phyloP scores from a whole-genome alignment of 2,888 invertebrate genomes.

The Thelaira solivaga region DNA sequence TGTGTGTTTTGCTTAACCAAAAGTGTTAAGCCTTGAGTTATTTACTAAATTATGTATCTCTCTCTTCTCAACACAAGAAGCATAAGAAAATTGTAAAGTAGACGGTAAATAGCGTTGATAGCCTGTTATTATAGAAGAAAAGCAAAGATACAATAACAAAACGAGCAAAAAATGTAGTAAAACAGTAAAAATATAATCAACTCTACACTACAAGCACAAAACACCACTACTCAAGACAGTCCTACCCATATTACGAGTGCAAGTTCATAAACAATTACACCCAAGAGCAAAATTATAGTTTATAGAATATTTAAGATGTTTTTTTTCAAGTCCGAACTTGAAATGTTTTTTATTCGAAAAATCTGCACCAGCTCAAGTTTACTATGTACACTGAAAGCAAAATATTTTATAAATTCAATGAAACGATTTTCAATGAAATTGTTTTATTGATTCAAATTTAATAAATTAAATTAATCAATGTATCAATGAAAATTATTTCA shows the following conservation, averaged over 20 bases:
- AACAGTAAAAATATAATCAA: conserved; percentile 29
- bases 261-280: conserved; percentile 6
- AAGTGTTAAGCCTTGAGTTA: conserved; percentile 19
- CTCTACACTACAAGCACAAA: conserved; percentile 13
- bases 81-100: conserved; percentile 40
- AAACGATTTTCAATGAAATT: no score
- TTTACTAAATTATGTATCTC: conserved; percentile 20
- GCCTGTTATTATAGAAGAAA: conserved; percentile 25
- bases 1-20: neutral
- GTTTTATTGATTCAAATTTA: no score
- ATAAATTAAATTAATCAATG: no score
- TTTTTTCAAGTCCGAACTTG: no score
- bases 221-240: neutral
- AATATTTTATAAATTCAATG: no score
- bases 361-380: no score
- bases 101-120: conserved; percentile 43
- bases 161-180: no score
- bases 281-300: neutral
- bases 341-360: no score
- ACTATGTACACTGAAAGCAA: no score
- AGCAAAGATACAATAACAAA: no score
- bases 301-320: no score
- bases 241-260: conserved; percentile 8
- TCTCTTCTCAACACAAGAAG: conserved; percentile 45
- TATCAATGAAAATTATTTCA: no score